These are phyloP conservation scores for Diplazon laetatorius DNA, from an alignment of 2,888 invertebrate species.

Conservation along the genomic window DNA sequence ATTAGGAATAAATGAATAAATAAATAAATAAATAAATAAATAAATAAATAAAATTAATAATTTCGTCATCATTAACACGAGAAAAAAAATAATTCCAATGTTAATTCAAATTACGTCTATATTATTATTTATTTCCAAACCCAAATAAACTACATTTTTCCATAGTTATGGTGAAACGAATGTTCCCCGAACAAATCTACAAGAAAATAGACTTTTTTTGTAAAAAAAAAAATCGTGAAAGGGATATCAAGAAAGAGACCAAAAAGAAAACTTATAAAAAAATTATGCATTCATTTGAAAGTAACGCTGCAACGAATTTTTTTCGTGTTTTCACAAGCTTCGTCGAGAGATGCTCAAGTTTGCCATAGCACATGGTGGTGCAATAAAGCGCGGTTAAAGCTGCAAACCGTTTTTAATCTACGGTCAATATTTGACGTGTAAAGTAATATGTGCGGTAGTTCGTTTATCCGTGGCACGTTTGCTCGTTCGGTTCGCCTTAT, in stretches of 20 bases:
- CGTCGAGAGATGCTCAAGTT: neutral
- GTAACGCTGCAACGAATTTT: neutral
- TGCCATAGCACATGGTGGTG: neutral
- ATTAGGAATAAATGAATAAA: too few relatives aligned
- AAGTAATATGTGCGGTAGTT: conserved; percentile 50
- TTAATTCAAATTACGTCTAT: neutral
- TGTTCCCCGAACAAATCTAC: too few relatives aligned
- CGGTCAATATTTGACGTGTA: conserved; percentile 57
- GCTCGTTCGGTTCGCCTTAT: conserved; percentile 56
- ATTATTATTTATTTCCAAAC: too few relatives aligned
- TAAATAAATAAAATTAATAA: neutral
- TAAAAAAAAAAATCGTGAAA: too few relatives aligned
- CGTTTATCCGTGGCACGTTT: conserved; percentile 49
- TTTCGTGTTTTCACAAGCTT: conserved; percentile 17
- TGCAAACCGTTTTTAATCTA: conserved; percentile 54
- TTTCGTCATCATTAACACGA: neutral
- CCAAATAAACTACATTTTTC: too few relatives aligned
- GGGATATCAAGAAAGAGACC: too few relatives aligned
- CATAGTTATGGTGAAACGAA: too few relatives aligned
- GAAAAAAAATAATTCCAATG: neutral
- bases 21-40: too few relatives aligned
- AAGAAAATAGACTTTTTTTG: too few relatives aligned
- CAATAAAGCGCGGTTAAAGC: conserved; percentile 28
- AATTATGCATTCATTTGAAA: too few relatives aligned
- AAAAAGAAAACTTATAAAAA: too few relatives aligned